phyloP scores from a whole-genome alignment of 2,797 vertebrate genomes.

The Sebastes kiyomatsui region DNA sequence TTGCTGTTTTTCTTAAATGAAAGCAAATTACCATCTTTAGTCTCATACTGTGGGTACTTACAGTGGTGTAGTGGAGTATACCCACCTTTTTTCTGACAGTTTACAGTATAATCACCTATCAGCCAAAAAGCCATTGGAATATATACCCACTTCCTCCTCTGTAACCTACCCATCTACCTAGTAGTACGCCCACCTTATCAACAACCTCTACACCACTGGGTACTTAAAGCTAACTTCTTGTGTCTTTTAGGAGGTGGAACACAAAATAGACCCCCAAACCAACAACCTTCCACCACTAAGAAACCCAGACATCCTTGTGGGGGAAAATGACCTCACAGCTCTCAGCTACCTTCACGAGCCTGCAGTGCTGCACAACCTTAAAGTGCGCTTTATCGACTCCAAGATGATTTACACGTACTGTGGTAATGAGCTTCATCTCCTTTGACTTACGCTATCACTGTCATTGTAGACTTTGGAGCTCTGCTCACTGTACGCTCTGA shows the following conservation, averaged over 20 bases:
- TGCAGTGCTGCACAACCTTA: constrained; percentile 95
- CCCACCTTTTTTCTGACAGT: too few relatives aligned
- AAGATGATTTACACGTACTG: constrained; percentile 98
- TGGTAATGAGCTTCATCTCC: constrained; percentile 83
- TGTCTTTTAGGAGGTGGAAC: constrained; percentile 85
- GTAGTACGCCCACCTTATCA: too few relatives aligned
- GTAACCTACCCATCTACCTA: too few relatives aligned
- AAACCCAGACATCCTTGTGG: constrained; percentile 96
- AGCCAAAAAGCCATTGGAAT: too few relatives aligned
- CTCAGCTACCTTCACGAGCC: constrained; percentile 98
- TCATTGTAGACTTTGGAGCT: constrained; percentile 79
- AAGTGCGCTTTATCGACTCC: constrained; percentile 95
- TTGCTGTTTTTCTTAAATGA: neutral
- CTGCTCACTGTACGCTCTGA: constrained; percentile 38
- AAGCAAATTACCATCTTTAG: neutral
- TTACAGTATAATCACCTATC: too few relatives aligned
- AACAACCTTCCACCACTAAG: constrained; percentile 88
- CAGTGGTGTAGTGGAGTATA: too few relatives aligned
- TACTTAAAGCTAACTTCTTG: neutral
- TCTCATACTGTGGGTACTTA: neutral
- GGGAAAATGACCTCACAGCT: constrained; percentile 96
- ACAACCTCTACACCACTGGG: neutral
- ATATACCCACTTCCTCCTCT: too few relatives aligned
- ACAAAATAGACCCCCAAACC: constrained; percentile 83
- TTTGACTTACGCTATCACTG: constrained; percentile 62